A percentile compares a stretch with the other conserved stretches of the same genome.
phyloP scores from a whole-genome alignment of 2,888 invertebrate species.

The Dryomyza anilis region DNA sequence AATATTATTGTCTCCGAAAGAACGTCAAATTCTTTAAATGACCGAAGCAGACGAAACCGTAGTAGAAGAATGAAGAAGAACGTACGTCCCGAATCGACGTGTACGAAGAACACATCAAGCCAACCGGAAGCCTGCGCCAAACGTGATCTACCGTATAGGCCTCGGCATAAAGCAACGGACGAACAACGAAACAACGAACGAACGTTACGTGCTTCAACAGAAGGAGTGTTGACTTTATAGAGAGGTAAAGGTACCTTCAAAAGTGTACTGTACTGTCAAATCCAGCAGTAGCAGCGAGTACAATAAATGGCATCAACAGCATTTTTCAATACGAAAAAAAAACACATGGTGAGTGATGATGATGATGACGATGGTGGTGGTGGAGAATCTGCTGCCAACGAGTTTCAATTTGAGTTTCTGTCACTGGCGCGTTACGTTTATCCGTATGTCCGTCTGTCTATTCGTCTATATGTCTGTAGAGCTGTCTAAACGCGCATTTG shows the following conservation, averaged over 20 bases:
- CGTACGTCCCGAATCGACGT: no score
- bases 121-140: constrained; percentile 60
- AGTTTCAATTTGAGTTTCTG: not conserved
- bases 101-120: constrained; percentile 8
- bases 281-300: not conserved
- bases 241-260: no score
- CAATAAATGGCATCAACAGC: constrained; percentile 8
- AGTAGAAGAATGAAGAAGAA: not conserved
- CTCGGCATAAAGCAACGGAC: constrained; percentile 46
- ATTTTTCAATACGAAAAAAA: constrained; percentile 11
- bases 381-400: not conserved
- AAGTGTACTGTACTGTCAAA: no score
- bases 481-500: not conserved
- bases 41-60: constrained; percentile 17
- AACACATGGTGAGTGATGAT: not conserved
- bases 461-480: no score
- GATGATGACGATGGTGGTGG: not conserved
- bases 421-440: not conserved
- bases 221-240: constrained; percentile 58
- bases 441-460: not conserved
- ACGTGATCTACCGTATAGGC: constrained; percentile 57
- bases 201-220: constrained; percentile 58
- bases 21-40: constrained; percentile 19
- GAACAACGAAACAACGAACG: no score
- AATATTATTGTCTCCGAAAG: constrained; percentile 8